A percentile compares a stretch with the other conserved stretches of the same genome.
Evolutionary conservation across 2,113 vertebrate species (phyloP).

Genomic region (Rhabdornis inornatus): DNA sequence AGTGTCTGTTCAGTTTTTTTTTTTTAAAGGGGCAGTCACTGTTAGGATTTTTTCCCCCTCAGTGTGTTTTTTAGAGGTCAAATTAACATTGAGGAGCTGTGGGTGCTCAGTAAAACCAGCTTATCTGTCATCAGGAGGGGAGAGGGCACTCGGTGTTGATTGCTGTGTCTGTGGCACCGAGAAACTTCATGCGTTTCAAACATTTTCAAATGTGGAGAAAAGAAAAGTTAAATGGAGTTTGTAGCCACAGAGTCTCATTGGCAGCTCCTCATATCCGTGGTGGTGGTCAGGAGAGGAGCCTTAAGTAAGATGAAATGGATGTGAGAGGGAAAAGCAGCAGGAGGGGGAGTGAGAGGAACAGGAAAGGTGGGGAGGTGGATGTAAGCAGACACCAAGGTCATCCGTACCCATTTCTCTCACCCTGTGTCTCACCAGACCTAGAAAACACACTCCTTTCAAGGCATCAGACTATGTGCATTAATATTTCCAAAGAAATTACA

Average conservation of each 20-base stretch:
- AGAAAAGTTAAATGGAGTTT: not conserved
- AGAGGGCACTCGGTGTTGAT: not conserved
- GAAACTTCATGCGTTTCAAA: not conserved
- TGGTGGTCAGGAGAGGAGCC: not conserved
- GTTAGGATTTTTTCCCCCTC: not conserved
- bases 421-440: not conserved
- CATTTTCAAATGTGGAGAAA: not conserved
- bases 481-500: not conserved
- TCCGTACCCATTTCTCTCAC: not conserved
- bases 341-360: not conserved
- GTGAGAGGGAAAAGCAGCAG: not conserved
- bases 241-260: accelerated
- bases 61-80: not conserved
- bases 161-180: not conserved
- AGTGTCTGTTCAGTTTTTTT: not conserved
- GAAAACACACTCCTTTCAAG: not conserved
- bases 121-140: not conserved
- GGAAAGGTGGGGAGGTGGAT: not conserved
- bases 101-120: not conserved
- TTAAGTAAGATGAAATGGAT: not conserved
- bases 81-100: not conserved
- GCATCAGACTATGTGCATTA: too few relatives aligned
- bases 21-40: not conserved
- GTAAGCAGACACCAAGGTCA: not conserved
- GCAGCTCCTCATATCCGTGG: not conserved